These are phyloP conservation scores for Porphyrio hochstetteri DNA, from an alignment of 2,113 vertebrate genomes.

Conservation along the genomic window DNA sequence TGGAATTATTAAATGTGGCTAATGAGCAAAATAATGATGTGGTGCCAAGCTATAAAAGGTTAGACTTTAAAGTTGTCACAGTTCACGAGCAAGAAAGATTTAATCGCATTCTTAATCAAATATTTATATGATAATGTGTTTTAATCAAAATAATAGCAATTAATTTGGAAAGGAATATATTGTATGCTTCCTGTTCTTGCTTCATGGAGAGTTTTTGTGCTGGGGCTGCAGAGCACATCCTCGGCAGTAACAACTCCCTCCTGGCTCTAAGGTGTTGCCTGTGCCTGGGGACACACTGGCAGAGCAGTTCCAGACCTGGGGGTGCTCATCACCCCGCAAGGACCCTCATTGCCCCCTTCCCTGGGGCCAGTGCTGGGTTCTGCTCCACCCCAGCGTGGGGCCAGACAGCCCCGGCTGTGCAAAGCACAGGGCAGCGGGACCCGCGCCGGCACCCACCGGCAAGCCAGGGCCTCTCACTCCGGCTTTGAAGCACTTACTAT, in stretches of 20 bases:
- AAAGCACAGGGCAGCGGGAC: fast-evolving
- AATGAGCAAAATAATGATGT: slow-evolving; percentile 74
- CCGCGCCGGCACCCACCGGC: fast-evolving
- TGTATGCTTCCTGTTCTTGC: slow-evolving; percentile 4
- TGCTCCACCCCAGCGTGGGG: neutral
- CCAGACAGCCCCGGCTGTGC: too few relatives aligned
- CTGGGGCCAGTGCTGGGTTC: neutral
- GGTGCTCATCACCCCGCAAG: fast-evolving
- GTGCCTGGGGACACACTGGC: neutral
- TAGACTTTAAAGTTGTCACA: slow-evolving; percentile 71
- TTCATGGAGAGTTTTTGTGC: neutral
- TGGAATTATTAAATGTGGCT: slow-evolving; percentile 63
- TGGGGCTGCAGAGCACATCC: slow-evolving; percentile 11
- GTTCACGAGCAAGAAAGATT: slow-evolving; percentile 69
- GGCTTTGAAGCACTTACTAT: neutral
- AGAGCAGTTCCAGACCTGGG: neutral
- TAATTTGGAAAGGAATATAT: slow-evolving; percentile 57
- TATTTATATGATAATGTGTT: slow-evolving; percentile 73
- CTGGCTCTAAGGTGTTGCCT: neutral
- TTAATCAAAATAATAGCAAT: slow-evolving; percentile 74
- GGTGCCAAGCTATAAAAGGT: slow-evolving; percentile 68
- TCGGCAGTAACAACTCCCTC: neutral
- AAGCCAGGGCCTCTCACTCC: neutral
- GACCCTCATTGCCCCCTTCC: neutral
- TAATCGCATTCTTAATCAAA: slow-evolving; percentile 73